A percentile compares a stretch with the other conserved stretches of the same genome.
Conservation (phyloP, 2,888 invertebrate species). For the Phyllotreta cruciferae region DNA sequence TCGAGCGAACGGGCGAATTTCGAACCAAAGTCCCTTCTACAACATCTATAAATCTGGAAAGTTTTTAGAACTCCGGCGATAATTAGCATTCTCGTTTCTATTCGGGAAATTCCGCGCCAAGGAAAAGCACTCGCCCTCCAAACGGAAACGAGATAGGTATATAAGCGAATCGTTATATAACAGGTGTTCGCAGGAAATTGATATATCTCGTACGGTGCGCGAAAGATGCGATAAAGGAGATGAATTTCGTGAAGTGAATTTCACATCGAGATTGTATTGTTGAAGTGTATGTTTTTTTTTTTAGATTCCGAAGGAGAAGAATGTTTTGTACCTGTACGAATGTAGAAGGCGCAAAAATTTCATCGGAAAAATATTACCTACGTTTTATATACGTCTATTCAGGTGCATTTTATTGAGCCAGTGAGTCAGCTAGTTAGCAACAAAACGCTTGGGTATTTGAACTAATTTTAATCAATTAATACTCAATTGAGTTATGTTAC, state of each 20-base stretch:
- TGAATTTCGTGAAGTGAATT: constrained; percentile 14
- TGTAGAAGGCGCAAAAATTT: too few species aligned
- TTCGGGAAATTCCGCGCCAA: constrained; percentile 9
- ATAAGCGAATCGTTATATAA: constrained; percentile 4
- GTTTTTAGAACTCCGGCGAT: constrained; percentile 5
- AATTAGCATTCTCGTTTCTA: constrained; percentile 14
- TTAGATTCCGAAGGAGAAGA: too few species aligned
- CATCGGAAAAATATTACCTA: too few species aligned
- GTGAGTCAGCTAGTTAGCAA: neutral
- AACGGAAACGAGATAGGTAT: constrained; percentile 16
- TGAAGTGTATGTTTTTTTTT: neutral
- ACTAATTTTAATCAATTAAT: neutral
- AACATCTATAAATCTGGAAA: constrained; percentile 6
- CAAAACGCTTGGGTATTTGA: neutral
- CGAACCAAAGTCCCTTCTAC: neutral
- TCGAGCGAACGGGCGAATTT: too few species aligned
- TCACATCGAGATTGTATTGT: constrained; percentile 2
- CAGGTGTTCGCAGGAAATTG: constrained; percentile 17
- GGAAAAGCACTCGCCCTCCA: neutral
- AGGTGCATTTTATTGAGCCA: too few species aligned
- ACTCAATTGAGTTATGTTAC: neutral
- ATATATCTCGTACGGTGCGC: constrained; percentile 8
- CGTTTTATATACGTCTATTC: too few species aligned
- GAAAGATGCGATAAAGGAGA: constrained; percentile 14
- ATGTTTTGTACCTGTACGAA: too few species aligned